Base-by-base conservation (phyloP, 2,888 invertebrate genomes). In the Gymnoscelis rufifasciata region DNA sequence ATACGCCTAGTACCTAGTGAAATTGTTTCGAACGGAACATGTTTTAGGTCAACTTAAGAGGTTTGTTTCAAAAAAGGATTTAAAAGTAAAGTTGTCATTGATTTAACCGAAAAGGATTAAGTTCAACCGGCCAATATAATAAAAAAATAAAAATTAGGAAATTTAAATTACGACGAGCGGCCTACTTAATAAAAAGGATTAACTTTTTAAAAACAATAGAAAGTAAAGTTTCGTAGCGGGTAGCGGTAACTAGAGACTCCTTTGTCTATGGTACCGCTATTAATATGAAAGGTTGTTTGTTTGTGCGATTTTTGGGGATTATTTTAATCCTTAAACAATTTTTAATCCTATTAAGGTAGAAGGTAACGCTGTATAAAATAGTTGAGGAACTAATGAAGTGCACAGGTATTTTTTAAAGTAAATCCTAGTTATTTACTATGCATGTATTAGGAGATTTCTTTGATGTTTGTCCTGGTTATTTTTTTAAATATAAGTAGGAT, bases 271-370 rank as follows among this genome's bases (percentile, higher is more conserved):
- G 37, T 44, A 43, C 48, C 38, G 51, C 51, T 54, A 52, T 51
- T 52, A 54, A 57, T 52, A 36, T 39, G 28, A 41, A 30, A 41
- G 27, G 52, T 52, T 52, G 55, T 57, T 57, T 55, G 54, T 57
- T 57, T 57, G 49, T 52, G 38, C 31, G 49, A 54, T 46, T 51
- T 51, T 52, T 37, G 24, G 47, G 49, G 50, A 52, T 55, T 53
- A 54, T 45, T 47, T 41, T 51, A 54, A 55, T 57, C 55, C 47
- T 24, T 33, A 35, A 40, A 47, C 41, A 44, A 40, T 48, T 23
- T 10, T 35, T 57, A 54, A 54, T 51, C 51, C 50, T 54, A 30
- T 47, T 36, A 43, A 13, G 43, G 48, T 43, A 45, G 37, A 13
- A 38, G 35, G 42, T 30, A 37, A 41, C 28, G 2, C 1, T 1